A percentile compares a stretch with the other conserved stretches of the same genome.
Evolutionary conservation across 2,888 invertebrate species (phyloP).

Genomic region (Caenorhabditis sp.): DNA sequence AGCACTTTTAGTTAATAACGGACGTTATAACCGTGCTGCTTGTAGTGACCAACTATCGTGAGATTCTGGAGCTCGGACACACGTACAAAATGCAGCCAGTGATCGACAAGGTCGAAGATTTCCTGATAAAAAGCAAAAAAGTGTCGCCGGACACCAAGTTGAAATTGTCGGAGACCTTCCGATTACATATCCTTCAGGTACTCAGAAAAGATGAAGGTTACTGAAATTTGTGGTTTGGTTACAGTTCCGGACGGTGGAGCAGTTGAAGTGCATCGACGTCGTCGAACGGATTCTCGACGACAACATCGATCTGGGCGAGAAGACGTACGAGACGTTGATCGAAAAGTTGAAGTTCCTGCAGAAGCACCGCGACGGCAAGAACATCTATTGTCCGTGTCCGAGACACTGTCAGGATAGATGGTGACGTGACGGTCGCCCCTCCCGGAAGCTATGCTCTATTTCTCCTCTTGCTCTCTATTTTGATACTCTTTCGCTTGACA

Average conservation of each 20-base stretch:
- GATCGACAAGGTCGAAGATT: slow-evolving; percentile 28
- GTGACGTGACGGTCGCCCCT: too few relatives aligned
- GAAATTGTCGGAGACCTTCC: slow-evolving; percentile 29
- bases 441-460: too few relatives aligned
- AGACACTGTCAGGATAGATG: neutral
- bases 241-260: slow-evolving; percentile 37
- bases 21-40: too few relatives aligned
- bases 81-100: slow-evolving; percentile 3
- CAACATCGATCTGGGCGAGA: slow-evolving; percentile 25
- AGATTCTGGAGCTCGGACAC: slow-evolving; percentile 19
- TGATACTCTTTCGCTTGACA: too few relatives aligned
- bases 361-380: neutral
- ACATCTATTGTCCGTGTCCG: neutral
- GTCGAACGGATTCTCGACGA: slow-evolving; percentile 35
- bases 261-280: neutral
- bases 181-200: slow-evolving; percentile 25
- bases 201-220: neutral
- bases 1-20: neutral
- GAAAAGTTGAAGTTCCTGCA: slow-evolving; percentile 12
- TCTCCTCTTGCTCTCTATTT: too few relatives aligned
- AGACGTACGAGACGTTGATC: slow-evolving; percentile 19
- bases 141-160: slow-evolving; percentile 20
- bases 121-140: slow-evolving; percentile 19
- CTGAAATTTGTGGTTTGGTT: neutral
- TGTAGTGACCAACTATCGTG: slow-evolving; percentile 15